Evolutionary conservation across 1,140 invertebrate genomes (phyloP).

Genomic region (Orius laevigatus): DNA sequence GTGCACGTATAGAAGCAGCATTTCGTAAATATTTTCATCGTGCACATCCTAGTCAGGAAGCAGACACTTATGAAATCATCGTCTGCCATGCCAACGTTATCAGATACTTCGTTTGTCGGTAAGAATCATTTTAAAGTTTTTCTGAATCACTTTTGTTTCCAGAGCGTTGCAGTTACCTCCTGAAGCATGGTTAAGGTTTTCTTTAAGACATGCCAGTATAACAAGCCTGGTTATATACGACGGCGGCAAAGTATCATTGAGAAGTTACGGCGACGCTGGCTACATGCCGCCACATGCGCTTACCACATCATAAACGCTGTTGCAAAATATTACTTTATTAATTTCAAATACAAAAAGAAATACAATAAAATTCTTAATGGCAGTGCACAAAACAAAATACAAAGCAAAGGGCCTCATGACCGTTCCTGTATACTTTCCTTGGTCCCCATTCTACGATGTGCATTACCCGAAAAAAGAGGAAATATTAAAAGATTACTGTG

Average conservation of each 20-base stretch:
- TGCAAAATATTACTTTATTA: too few species aligned
- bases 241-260: slow-evolving; percentile 66
- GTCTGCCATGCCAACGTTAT: slow-evolving; percentile 99
- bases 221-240: slow-evolving; percentile 79
- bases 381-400: too few species aligned
- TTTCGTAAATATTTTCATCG: slow-evolving; percentile 90
- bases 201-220: slow-evolving; percentile 80
- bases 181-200: slow-evolving; percentile 89
- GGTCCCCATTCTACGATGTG: too few species aligned
- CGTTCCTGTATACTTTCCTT: too few species aligned
- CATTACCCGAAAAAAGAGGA: too few species aligned
- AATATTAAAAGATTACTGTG: too few species aligned
- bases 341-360: too few species aligned
- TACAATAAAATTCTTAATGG: too few species aligned
- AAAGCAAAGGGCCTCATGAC: too few species aligned
- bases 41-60: slow-evolving; percentile 58
- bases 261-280: slow-evolving; percentile 70
- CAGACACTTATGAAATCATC: slow-evolving; percentile 79
- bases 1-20: slow-evolving; percentile 91
- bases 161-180: slow-evolving; percentile 94
- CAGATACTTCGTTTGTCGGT: slow-evolving; percentile 92
- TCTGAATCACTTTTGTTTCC: slow-evolving; percentile 24
- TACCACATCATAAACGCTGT: slow-evolving; percentile 26
- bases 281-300: slow-evolving; percentile 64
- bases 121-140: slow-evolving; percentile 22